Conservation (phyloP, 2,113 vertebrate species). For the Ctenomys sociabilis region DNA sequence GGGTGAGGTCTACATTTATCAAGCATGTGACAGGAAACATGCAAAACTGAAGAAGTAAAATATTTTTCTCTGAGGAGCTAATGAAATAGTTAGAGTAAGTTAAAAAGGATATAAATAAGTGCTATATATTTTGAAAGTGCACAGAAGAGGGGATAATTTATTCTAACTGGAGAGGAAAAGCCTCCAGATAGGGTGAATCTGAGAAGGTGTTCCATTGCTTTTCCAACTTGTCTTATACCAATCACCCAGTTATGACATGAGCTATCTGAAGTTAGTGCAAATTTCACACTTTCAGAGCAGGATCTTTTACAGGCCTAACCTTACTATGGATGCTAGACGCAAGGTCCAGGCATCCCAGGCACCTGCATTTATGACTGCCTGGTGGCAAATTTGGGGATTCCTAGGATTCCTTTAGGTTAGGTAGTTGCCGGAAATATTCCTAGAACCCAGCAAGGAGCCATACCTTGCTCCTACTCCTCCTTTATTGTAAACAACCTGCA, state of each 20-base stretch:
- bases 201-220: neutral
- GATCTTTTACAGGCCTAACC: no score
- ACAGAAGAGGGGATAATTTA: neutral
- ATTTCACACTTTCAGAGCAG: neutral
- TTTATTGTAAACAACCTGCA: neutral
- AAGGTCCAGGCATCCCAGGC: neutral
- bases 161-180: neutral
- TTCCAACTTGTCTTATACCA: neutral
- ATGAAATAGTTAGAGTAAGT: neutral
- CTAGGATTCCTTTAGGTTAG: neutral
- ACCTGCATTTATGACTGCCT: neutral
- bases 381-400: neutral
- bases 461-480: neutral
- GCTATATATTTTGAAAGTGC: neutral
- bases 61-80: slow-evolving; percentile 24
- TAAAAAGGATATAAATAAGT: neutral
- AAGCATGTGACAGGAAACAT: neutral
- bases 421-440: neutral
- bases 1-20: neutral
- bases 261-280: neutral
- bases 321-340: neutral
- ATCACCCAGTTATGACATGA: neutral
- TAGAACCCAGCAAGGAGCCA: neutral
- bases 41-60: neutral
- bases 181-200: neutral